Conservation (phyloP, 2,113 vertebrate genomes). For the Hippolais icterina region DNA sequence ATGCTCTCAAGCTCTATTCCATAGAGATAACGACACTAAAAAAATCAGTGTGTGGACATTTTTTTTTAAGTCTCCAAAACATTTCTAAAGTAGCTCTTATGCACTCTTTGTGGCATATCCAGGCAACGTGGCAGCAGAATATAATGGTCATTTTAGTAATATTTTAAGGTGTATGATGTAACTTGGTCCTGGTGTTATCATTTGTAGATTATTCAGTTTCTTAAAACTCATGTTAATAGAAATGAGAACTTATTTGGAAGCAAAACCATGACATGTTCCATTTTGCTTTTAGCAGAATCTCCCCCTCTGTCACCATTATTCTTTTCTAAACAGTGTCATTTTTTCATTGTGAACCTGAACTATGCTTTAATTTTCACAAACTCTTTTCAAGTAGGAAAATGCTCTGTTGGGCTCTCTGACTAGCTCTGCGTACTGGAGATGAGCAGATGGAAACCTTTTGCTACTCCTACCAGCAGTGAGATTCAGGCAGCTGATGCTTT, state of each 20-base stretch:
- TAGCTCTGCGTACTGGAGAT: background rate
- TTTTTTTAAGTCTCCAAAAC: background rate
- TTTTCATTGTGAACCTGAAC: background rate
- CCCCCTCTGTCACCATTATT: background rate
- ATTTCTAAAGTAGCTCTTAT: background rate
- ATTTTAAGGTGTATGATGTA: background rate
- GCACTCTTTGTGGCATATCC: background rate
- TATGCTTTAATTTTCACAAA: background rate
- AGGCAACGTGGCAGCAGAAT: background rate
- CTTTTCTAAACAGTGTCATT: background rate
- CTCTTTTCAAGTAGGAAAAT: background rate
- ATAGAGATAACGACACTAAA: background rate
- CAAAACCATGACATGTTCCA: background rate
- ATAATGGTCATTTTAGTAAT: background rate
- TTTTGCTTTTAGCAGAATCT: background rate
- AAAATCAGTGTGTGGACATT: background rate
- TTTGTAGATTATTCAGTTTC: background rate
- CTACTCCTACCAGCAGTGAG: conserved; percentile 5
- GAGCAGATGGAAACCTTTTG: conserved; percentile 44
- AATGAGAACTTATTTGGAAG: background rate
- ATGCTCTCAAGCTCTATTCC: background rate
- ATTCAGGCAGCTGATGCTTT: background rate
- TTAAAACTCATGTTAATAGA: background rate
- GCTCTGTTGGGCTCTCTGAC: background rate
- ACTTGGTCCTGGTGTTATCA: background rate